Percentiles rank a stretch among this genome's conserved stretches.
phyloP scores from a whole-genome alignment of 2,888 invertebrate species.

The Chorisops tibialis region DNA sequence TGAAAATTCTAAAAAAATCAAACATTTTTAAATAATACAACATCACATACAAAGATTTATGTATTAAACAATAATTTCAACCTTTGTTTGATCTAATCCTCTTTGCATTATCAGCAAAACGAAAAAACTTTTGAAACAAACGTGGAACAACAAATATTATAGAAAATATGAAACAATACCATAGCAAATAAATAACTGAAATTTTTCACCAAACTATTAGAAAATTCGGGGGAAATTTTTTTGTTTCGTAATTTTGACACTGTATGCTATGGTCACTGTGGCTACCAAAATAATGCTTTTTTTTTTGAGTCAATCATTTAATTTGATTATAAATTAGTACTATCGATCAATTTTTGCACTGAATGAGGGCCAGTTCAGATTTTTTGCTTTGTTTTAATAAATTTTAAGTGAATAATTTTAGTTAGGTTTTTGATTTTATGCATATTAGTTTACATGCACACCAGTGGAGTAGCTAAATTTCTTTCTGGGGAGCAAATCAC shows the following conservation, averaged over 20 bases:
- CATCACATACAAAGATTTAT: not conserved
- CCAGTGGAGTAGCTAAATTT: too few relatives aligned
- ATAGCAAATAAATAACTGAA: conserved; percentile 30
- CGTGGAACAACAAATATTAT: conserved; percentile 16
- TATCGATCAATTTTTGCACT: too few relatives aligned
- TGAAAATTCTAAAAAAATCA: conserved; percentile 11
- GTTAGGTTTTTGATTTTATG: too few relatives aligned
- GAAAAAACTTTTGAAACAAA: conserved; percentile 18
- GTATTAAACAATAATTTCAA: not conserved
- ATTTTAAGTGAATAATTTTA: too few relatives aligned
- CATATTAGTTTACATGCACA: too few relatives aligned
- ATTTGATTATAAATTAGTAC: too few relatives aligned
- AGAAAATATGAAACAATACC: conserved; percentile 28
- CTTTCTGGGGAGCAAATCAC: too few relatives aligned
- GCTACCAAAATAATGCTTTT: too few relatives aligned
- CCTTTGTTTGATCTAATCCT: conserved; percentile 13
- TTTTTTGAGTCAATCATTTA: too few relatives aligned
- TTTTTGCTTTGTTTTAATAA: too few relatives aligned
- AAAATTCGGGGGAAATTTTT: conserved; percentile 15
- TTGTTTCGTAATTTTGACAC: conserved; percentile 3
- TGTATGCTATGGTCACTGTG: not conserved
- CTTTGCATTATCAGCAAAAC: conserved; percentile 26
- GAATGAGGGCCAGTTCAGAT: too few relatives aligned
- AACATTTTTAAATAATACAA: not conserved
- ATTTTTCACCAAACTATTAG: conserved; percentile 26